phyloP scores from a whole-genome alignment of 2,113 vertebrate species.

The Alexandromys fortis region DNA sequence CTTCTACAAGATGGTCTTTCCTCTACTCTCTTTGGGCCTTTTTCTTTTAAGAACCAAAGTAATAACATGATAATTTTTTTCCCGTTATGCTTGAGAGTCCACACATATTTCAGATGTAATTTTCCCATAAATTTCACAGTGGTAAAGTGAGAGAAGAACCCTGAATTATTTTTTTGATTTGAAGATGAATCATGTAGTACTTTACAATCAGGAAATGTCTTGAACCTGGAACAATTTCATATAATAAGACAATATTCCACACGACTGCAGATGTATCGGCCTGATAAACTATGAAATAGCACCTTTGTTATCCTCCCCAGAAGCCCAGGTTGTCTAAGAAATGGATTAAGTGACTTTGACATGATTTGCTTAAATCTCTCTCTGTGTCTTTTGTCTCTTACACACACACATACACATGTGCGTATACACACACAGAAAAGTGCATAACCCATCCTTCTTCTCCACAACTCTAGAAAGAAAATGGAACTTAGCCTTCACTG shows the following conservation, averaged over 20 bases:
- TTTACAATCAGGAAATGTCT: neutral
- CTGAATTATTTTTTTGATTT: constrained; percentile 15
- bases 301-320: neutral
- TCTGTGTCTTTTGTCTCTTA: neutral
- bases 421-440: neutral
- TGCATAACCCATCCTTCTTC: neutral
- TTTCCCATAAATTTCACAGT: constrained; percentile 1
- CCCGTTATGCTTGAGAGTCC: neutral
- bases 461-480: neutral
- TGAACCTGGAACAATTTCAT: neutral
- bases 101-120: neutral
- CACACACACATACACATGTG: neutral
- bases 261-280: neutral
- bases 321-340: neutral
- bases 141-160: neutral
- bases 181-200: neutral
- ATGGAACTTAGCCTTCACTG: neutral
- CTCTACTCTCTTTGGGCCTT: neutral
- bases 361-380: neutral
- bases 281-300: neutral
- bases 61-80: neutral
- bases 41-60: constrained; percentile 2
- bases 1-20: constrained; percentile 31
- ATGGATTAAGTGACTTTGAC: constrained; percentile 43
- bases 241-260: neutral